Base-by-base conservation (phyloP, 2,888 invertebrate species). In the Unio delphinus region DNA sequence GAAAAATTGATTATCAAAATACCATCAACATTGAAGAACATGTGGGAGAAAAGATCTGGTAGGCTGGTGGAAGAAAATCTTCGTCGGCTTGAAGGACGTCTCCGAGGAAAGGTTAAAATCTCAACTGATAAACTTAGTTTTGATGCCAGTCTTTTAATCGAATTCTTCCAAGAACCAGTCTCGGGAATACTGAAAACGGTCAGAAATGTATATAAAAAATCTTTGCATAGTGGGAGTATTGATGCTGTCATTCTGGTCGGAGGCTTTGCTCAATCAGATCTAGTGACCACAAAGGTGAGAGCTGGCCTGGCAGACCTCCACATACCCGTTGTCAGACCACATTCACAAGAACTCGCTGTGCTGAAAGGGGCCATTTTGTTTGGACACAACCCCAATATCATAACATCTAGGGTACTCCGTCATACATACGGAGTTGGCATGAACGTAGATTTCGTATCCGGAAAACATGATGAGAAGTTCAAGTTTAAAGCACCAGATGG, bases 311-410 rank as follows among this genome's bases (percentile, higher is more conserved):
- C 60, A 66, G 60, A 68, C 11, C 57, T 34, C 15, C 59, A 64
- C 30, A 64, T 73, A n/a, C 73, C 70, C 6, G 66, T 73, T 26
- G 73, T 73, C 4, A 45, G 72, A 7, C 73, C 68, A 20, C 56
- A 68, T 34, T 64, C 55, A 4, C 62, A 70, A 5, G 70, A 73
- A 55, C 54, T 73, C 3, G 70, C 73, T n/a, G 70, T 70, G 2
- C 63, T 73, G 20, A 67, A 73, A 45, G 74, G 74, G 0, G 75
- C 75, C 1, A 70, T 75, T 23, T 56, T 75, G 1, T 75, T 69
- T 55, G 75, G 75, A 26, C 75, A 75, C 28, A 72, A 72, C 30
- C 72, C 72, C 45, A 68, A 70, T 28, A 75, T 72, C 8, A 55
- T 75, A 1, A 75, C 70, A 8, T 72, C 75, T 20, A 65, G 75